Base-by-base conservation (phyloP, 2,888 invertebrate genomes). In the Neocrepidodera transversa region DNA sequence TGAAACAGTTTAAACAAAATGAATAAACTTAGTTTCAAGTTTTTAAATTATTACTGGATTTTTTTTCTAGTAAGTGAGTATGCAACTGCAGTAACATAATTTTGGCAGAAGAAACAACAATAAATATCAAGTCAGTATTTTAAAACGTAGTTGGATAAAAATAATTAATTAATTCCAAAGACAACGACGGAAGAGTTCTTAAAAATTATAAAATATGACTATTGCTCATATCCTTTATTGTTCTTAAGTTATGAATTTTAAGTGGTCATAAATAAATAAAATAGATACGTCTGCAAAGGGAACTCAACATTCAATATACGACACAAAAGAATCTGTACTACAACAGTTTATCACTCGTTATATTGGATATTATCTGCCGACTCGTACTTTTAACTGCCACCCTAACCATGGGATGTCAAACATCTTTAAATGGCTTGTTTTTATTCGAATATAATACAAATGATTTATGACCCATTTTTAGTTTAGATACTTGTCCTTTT, bases 401-500 rank as follows among this genome's bases (percentile, higher is more conserved):
- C 62, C 65, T 63, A 60, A 58, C 65, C 65, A 63, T 68, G 60
- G 64, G 64, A 66, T 57, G 60, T 66, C 66, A 53, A 45, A 43
- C 50, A 49, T n/a, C 50, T 56, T 54, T 47, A 58, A 30, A 36
- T 13, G 50, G 43, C 45, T 50, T 55, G 55, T 60, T 57, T 50
- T 54, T 56, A 51, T 61, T 61, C 28, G 52, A 49, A 54, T 51
- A 52, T 48, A 40, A 40, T 17, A 30, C 30, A 42, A 38, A 53
- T 60, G 63, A 64, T 64, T 61, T 61, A 61, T 58, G 43, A 45
- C 14, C 43, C 11, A 43, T 43, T 43, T 43, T 23, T n/a, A 23
- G 43, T 23, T 42, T 36, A 14, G 14, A 14, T 11, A 8, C 35
- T 36, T 36, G 35, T 36, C 17, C 13, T 38, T 5, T 38, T 38